A percentile compares a stretch with the other conserved stretches of the same genome.
Evolutionary conservation across 1,140 invertebrate genomes (phyloP).

Genomic region (Zaprionus ornatus): DNA sequence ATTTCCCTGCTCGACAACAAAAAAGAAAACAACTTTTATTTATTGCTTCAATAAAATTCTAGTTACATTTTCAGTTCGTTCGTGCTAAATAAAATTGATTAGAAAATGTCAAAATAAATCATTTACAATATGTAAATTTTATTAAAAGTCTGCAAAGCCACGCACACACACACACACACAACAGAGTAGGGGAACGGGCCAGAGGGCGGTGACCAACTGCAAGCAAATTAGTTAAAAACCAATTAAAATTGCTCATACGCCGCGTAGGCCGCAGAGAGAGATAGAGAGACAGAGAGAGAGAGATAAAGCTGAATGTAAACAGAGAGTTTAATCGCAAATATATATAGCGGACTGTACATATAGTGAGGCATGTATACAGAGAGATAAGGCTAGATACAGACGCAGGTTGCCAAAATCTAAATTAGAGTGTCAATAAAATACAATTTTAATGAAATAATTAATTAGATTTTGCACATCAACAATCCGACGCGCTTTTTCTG

Average conservation of each 20-base stretch:
- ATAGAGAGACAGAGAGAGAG: not conserved
- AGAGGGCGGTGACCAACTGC: conserved; percentile 30
- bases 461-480: conserved; percentile 80
- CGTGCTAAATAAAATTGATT: conserved; percentile 40
- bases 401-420: conserved; percentile 70
- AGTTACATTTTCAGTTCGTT: not conserved
- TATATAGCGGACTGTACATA: not conserved
- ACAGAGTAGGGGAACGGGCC: not conserved
- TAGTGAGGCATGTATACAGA: not conserved
- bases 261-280: conserved; percentile 45
- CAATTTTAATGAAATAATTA: conserved; percentile 80
- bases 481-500: conserved; percentile 61
- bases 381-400: conserved; percentile 14
- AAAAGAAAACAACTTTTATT: not conserved
- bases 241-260: conserved; percentile 79
- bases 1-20: not conserved
- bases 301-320: conserved; percentile 20
- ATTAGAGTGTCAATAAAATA: conserved; percentile 83
- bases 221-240: conserved; percentile 80
- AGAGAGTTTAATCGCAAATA: conserved; percentile 34
- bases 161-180: conserved; percentile 23
- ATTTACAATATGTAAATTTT: conserved; percentile 42
- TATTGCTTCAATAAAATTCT: conserved; percentile 26
- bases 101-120: conserved; percentile 49
- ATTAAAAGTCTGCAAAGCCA: conserved; percentile 34